phyloP scores from a whole-genome alignment of 2,113 vertebrate species.

The Odocoileus virginianus region DNA sequence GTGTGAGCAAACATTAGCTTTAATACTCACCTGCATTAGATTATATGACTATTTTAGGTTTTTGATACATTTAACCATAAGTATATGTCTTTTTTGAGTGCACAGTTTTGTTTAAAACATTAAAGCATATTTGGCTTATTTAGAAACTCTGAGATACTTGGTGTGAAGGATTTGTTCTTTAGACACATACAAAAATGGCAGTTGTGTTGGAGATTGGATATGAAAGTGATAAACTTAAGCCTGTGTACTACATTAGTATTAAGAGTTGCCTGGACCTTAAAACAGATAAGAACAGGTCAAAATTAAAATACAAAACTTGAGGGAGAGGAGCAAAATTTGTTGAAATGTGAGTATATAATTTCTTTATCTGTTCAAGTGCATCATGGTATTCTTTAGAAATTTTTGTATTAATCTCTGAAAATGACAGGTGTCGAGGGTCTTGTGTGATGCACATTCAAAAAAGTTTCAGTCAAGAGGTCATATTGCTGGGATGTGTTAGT shows the following conservation, averaged over 20 bases:
- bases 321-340: conserved; percentile 69
- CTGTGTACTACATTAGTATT: conserved; percentile 81
- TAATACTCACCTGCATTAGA: background rate
- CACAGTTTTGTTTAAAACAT: conserved; percentile 36
- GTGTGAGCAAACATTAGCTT: conserved; percentile 35
- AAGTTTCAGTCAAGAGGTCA: conserved; percentile 74
- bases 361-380: conserved; percentile 67
- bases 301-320: conserved; percentile 81
- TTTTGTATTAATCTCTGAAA: conserved; percentile 81
- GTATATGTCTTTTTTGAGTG: background rate
- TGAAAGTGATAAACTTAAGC: conserved; percentile 84
- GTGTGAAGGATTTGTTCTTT: conserved; percentile 66
- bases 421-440: conserved; percentile 79
- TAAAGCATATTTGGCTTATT: conserved; percentile 11
- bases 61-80: conserved; percentile 21
- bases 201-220: conserved; percentile 82
- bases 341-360: conserved; percentile 78
- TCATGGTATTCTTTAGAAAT: conserved; percentile 35
- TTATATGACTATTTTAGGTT: background rate
- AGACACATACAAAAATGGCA: conserved; percentile 82
- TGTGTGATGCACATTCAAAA: conserved; percentile 77
- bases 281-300: conserved; percentile 84
- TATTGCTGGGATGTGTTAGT: conserved; percentile 76
- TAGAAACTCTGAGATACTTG: background rate
- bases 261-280: conserved; percentile 79